These are phyloP conservation scores for Platyrinchus mystaceus DNA, from an alignment of 2,797 vertebrate genomes.

Conservation along the genomic window DNA sequence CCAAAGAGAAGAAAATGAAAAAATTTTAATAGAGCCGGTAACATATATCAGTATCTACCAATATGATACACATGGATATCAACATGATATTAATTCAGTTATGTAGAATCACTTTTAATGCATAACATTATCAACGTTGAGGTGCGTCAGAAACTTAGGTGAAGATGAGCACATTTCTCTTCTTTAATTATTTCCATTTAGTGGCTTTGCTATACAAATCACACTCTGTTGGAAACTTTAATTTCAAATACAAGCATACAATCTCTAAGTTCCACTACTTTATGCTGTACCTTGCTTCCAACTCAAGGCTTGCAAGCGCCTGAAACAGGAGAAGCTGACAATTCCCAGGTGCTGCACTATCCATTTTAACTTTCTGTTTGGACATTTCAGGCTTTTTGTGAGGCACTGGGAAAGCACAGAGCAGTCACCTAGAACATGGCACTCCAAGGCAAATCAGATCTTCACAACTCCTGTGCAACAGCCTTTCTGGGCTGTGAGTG, in stretches of 20 bases:
- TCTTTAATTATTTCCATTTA: neutral
- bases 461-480: neutral
- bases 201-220: neutral
- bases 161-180: neutral
- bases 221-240: neutral
- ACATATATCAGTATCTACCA: neutral
- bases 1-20: neutral
- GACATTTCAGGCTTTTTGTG: neutral
- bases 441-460: neutral
- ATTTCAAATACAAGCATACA: neutral
- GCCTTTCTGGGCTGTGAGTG: neutral
- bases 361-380: neutral
- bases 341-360: neutral
- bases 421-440: neutral
- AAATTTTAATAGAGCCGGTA: neutral
- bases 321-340: neutral
- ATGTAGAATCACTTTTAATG: neutral
- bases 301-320: neutral
- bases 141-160: neutral
- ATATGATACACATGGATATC: neutral
- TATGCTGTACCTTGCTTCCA: neutral
- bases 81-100: neutral
- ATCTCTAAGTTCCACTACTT: neutral
- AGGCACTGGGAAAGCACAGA: neutral
- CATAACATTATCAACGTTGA: neutral